Evolutionary conservation across 2,888 invertebrate species (phyloP).

Genomic region (Nipponacmea schrenckii): DNA sequence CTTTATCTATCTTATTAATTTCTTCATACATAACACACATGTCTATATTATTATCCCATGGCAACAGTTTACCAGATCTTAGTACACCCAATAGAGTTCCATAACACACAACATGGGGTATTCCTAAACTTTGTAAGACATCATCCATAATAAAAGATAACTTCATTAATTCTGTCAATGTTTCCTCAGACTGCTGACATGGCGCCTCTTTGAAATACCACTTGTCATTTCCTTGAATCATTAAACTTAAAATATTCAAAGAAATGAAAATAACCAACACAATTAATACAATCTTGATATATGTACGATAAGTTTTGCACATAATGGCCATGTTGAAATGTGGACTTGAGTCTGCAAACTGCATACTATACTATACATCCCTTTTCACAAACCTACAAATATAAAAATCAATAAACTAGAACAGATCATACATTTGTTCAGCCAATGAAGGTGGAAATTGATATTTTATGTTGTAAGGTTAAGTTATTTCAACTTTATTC

Average conservation of each 20-base stretch:
- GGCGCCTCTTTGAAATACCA: slow-evolving; percentile 32
- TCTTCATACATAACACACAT: slow-evolving; percentile 66
- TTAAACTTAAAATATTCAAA: slow-evolving; percentile 1
- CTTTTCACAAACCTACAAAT: no score
- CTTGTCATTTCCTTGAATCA: background rate
- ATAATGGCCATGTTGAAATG: no score
- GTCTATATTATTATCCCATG: slow-evolving; percentile 72
- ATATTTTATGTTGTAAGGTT: no score
- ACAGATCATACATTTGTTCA: no score
- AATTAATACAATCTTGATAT: background rate
- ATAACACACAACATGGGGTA: slow-evolving; percentile 73
- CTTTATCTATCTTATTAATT: background rate
- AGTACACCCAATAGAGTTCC: slow-evolving; percentile 74
- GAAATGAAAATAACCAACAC: background rate
- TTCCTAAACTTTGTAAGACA: slow-evolving; percentile 68
- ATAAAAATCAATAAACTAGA: no score
- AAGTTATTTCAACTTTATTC: no score
- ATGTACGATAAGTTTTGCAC: no score
- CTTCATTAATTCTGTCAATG: slow-evolving; percentile 55
- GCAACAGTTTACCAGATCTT: slow-evolving; percentile 70
- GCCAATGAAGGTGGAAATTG: no score
- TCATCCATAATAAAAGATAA: slow-evolving; percentile 65
- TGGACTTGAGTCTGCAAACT: no score
- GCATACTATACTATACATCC: no score
- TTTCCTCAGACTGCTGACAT: slow-evolving; percentile 25